A percentile compares a stretch with the other conserved stretches of the same genome.
Conservation (phyloP, 2,113 vertebrate genomes). For the Anser brachyrhynchus region DNA sequence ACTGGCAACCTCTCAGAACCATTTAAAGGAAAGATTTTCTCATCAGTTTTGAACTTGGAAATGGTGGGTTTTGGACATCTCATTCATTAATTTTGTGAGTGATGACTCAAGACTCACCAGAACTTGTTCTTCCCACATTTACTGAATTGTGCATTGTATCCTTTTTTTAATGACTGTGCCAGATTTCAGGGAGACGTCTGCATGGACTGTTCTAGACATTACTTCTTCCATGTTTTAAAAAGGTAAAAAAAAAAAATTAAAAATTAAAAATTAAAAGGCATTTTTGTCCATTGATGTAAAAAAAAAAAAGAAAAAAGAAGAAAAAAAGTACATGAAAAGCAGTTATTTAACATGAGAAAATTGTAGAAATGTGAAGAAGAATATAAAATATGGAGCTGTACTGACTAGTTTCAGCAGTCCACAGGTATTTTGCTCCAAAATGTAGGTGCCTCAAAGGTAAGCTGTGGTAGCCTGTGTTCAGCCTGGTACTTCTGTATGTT, state of each 20-base stretch:
- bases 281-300: conserved; percentile 41
- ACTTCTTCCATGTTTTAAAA: conserved; percentile 58
- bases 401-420: neutral
- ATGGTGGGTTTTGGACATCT: conserved; percentile 23
- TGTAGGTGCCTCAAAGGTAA: neutral
- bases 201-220: conserved; percentile 46
- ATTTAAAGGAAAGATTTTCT: conserved; percentile 43
- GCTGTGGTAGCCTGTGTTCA: neutral
- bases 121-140: conserved; percentile 43
- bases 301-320: neutral
- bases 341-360: conserved; percentile 2
- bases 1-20: conserved; percentile 29
- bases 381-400: neutral
- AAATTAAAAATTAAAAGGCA: neutral
- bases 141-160: conserved; percentile 18
- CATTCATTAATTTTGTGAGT: conserved; percentile 32
- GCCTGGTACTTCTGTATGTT: neutral
- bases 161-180: conserved; percentile 16
- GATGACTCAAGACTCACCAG: conserved; percentile 65
- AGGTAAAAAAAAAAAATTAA: conserved; percentile 39
- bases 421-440: neutral
- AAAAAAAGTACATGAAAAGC: neutral
- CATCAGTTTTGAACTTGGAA: conserved; percentile 28
- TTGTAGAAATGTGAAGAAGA: conserved; percentile 31
- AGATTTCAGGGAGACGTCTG: conserved; percentile 64